These are phyloP conservation scores for Thymelicus lineola DNA, from an alignment of 2,888 invertebrate genomes.

Conservation along the genomic window DNA sequence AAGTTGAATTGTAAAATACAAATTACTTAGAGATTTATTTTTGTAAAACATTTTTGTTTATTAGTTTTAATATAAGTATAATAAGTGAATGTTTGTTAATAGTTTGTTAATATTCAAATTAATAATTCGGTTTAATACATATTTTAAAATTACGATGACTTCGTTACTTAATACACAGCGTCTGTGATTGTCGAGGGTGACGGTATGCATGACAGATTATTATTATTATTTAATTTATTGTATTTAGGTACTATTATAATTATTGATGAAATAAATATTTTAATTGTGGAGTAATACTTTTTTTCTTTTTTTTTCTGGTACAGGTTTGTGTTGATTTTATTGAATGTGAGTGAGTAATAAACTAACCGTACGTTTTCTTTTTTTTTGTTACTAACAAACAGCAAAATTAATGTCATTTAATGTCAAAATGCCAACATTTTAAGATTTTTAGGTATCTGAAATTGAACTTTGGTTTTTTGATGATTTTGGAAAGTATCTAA, in stretches of 20 bases:
- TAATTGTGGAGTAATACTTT: neutral
- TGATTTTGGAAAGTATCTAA: too few relatives aligned
- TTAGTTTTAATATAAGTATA: slow-evolving; percentile 1
- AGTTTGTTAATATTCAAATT: neutral
- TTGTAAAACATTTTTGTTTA: neutral
- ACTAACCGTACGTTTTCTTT: neutral
- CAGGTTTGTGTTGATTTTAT: slow-evolving; percentile 12
- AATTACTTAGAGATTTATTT: neutral
- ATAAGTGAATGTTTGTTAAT: neutral
- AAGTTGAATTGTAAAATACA: too few relatives aligned
- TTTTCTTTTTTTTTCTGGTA: neutral
- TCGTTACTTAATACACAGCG: slow-evolving; percentile 15
- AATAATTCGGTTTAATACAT: neutral
- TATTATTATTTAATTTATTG: slow-evolving; percentile 24
- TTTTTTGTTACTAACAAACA: slow-evolving; percentile 2
- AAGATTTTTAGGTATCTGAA: too few relatives aligned
- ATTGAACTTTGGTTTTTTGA: too few relatives aligned
- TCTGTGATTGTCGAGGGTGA: slow-evolving; percentile 16
- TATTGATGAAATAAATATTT: slow-evolving; percentile 18
- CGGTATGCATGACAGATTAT: slow-evolving; percentile 27
- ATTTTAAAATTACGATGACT: neutral
- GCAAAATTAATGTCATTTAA: too few relatives aligned
- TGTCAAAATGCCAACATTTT: too few relatives aligned
- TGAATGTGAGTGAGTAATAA: neutral
- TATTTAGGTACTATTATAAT: slow-evolving; percentile 12